Evolutionary conservation across 2,888 invertebrate species (phyloP), one percentile per base, ranked within the genome.

Genomic region (Torymus auratus): DNA sequence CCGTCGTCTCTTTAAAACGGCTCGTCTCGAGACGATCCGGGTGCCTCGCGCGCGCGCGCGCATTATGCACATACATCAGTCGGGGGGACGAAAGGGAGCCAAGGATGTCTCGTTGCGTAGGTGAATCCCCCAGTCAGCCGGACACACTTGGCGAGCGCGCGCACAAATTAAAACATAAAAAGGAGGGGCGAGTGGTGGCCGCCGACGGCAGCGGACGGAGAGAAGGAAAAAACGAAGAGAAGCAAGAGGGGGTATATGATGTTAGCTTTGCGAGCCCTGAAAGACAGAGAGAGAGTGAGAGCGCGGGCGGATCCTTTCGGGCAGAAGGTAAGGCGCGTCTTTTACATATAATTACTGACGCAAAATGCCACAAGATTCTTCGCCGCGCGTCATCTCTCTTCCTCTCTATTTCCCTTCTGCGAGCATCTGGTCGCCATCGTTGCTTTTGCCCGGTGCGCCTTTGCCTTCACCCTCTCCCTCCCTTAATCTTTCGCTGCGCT

Each of bases 311-410:
- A 41, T 41, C 7, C 41, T 41, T 41, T 41, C 41, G 41, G 41
- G 41, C 7, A 41, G 41, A 41, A 41, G 41, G 41, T 1, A 41
- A 41, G 41, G 88, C 85, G 84, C 87, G 86, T 90, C 88, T 88
- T 78, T 78, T 90, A 89, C 89, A 87, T 88, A 86, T 90, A 89
- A 90, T 90, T 90, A 88, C 89, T 87, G 88, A 86, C 87, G 87
- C 87, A 88, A 89, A 88, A 89, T 88, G 86, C 86, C 87, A 84
- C 85, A 87, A 87, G 87, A 87, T 86, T 88, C 87, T 87, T 86
- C 85, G 84, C 84, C 50, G 55, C 62, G 53, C 73, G 53, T 55
- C 83, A 60, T 78, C 78, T 80, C 82, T 78, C 78, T 78, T 71
- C 58, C 83, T 83, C 69, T 75, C 64, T 65, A 17, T 78, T 68